Base-by-base conservation (phyloP, 2,888 invertebrate species). In the Apodemia duryi region DNA sequence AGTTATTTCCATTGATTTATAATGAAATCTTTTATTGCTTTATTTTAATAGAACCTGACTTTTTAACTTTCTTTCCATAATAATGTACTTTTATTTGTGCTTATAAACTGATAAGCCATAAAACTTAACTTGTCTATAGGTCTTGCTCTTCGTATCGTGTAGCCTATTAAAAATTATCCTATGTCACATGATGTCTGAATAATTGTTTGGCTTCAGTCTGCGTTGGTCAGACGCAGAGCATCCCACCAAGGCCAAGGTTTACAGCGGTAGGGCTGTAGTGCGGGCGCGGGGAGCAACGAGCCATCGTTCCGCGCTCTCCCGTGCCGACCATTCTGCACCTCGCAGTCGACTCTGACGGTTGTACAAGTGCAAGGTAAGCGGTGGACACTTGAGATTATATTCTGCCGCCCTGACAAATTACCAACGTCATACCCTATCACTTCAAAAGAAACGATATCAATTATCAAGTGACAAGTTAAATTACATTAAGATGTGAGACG, bases 261-360 rank as follows among this genome's bases (percentile, higher is more conserved):
- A 73, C 74, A 79, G 81, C 85, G 84, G 84, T 81, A 83, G 86
- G 85, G 87, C 80, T 73, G 80, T 79, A 82, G 81, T 76, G 81
- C 80, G 88, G 88, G 86, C 79, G 88, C 85, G 88, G 89, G 87
- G 84, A 74, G 82, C 75, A 79, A 80, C 84, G 83, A 85, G 88
- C 89, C 86, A 88, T 88, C 88, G 90, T 80, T 84, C 84, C 78
- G 88, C 88, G 88, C 90, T 83, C 84, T 85, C 86, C 87, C 86
- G 81, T 84, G 79, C 81, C 79, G 82, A 84, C 84, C 92, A 92
- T 92, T 92, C 92, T 91, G 86, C 92, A 90, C 91, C 90, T 89
- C 87, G 92, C 91, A 91, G 91, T 91, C 88, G 91, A 87, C 88
- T 89, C 84, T 87, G 83, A 91, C 91, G 91, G 92, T 92, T 90